Base-by-base conservation (phyloP, 1,140 invertebrate genomes). In the Euura lappo region DNA sequence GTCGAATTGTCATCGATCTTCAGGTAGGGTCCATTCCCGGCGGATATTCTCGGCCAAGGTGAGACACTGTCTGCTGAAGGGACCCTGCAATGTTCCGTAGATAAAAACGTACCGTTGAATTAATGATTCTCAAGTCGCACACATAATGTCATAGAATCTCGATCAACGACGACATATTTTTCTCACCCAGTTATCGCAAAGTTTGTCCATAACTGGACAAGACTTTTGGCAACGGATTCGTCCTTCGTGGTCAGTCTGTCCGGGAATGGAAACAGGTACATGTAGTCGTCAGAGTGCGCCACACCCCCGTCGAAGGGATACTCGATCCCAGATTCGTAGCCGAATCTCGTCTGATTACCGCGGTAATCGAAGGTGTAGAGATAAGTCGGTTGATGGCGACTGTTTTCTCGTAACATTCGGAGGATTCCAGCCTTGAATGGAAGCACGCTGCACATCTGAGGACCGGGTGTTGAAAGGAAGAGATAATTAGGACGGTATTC, bases 311-410 rank as follows among this genome's bases (percentile, higher is more conserved):
- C 51, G 51, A 60, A 60, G 3, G 51, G 51, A 60, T 60, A 60
- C 13, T 60, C 13, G 10, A 11, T 60, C 3, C 3, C 51, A 5
- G 51, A 60, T 6, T 60, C 51, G 51, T 60, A 60, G 13, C 51
- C 51, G 51, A 60, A 60, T 60, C 51, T 60, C 51, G 51, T 60
- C 13, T 60, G 51, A 6, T n/a, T 60, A 60, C 51, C 51, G 51
- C 51, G 51, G 51, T 60, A 60, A 60, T 60, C 51, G 6, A 60
- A 60, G 51, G 8, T 60, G 51, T 60, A 60, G 8, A 60, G 10
- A n/a, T 5, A 60, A 8, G 51, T 60, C 13, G 51, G 51, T 60
- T 60, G 51, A 60, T 11, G 13, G 13, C 51, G 51, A 60, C 8
- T 11, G 13, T 60, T 60, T 60, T 60, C 51, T 11, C 13, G 51